phyloP scores from a whole-genome alignment of 2,113 vertebrate genomes.

The Mobula birostris region DNA sequence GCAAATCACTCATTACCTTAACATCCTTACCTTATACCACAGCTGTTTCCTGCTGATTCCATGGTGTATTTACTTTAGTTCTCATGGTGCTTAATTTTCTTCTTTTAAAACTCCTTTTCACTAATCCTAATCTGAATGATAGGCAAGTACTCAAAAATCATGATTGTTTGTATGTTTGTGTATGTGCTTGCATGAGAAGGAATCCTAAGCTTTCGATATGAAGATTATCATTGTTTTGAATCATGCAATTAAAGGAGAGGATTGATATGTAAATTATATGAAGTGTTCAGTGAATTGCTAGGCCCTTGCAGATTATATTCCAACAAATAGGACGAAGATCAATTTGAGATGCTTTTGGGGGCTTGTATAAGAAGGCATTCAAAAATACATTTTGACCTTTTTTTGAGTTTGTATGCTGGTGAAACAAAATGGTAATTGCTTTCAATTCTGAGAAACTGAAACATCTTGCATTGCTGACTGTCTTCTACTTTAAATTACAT shows the following conservation, averaged over 20 bases:
- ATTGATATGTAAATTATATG: slow-evolving; percentile 5
- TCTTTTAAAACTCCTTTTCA: not conserved
- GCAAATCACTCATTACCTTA: slow-evolving; percentile 16
- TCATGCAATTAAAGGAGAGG: not conserved
- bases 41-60: slow-evolving; percentile 10
- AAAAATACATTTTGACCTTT: not conserved
- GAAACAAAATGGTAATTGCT: not conserved
- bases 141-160: not conserved
- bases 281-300: not conserved
- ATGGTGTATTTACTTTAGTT: not conserved
- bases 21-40: not conserved
- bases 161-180: not conserved
- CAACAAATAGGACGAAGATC: not conserved
- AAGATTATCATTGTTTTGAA: not conserved
- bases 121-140: not conserved
- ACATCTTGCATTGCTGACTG: not conserved
- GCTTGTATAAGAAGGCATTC: not conserved
- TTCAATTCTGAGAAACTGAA: not conserved
- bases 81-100: not conserved
- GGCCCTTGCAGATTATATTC: not conserved
- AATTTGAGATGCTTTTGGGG: not conserved
- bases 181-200: not conserved
- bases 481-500: not conserved
- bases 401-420: not conserved
- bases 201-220: slow-evolving; percentile 29